A percentile compares a stretch with the other conserved stretches of the same genome.
Evolutionary conservation across 2,797 vertebrate genomes (phyloP).

Genomic region (Propithecus perrieri): DNA sequence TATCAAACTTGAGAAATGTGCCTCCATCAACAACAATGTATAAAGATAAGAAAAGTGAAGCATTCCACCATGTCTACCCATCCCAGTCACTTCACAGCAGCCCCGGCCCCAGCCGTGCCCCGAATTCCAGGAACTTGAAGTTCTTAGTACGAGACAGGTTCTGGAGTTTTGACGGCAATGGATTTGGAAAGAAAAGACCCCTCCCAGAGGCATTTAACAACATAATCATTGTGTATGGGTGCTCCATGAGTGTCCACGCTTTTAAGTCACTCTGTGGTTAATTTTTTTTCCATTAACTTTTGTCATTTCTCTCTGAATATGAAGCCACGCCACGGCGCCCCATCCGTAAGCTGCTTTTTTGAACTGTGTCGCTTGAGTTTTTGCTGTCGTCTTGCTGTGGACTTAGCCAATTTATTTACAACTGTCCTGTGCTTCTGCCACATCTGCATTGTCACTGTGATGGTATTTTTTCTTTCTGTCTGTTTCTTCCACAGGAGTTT

Average conservation of each 20-base stretch:
- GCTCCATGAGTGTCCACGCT: conserved; percentile 58
- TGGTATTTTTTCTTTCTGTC: conserved; percentile 99
- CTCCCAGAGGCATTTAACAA: conserved; percentile 80
- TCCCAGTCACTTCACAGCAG: neutral
- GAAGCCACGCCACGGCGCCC: conserved; percentile 70
- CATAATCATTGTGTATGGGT: conserved; percentile 77
- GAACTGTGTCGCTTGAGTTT: conserved; percentile 84
- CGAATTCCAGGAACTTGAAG: neutral
- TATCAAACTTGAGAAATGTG: neutral
- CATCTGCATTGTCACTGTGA: conserved; percentile 97
- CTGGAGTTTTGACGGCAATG: neutral
- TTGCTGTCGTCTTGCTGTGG: conserved; percentile 83
- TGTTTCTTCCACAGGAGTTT: conserved; percentile 98
- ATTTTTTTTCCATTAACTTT: conserved; percentile 59
- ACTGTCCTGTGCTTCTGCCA: conserved; percentile 94
- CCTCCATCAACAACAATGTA: neutral
- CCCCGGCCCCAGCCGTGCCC: neutral
- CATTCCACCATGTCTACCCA: neutral
- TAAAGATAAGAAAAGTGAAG: neutral
- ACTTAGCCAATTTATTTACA: conserved; percentile 89
- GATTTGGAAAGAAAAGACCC: conserved; percentile 79
- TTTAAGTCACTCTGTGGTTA: conserved; percentile 48
- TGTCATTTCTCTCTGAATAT: conserved; percentile 69
- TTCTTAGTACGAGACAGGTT: neutral
- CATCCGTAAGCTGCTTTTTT: conserved; percentile 84